Conservation (phyloP, 2,888 invertebrate species). For the Stramonita haemastoma region DNA sequence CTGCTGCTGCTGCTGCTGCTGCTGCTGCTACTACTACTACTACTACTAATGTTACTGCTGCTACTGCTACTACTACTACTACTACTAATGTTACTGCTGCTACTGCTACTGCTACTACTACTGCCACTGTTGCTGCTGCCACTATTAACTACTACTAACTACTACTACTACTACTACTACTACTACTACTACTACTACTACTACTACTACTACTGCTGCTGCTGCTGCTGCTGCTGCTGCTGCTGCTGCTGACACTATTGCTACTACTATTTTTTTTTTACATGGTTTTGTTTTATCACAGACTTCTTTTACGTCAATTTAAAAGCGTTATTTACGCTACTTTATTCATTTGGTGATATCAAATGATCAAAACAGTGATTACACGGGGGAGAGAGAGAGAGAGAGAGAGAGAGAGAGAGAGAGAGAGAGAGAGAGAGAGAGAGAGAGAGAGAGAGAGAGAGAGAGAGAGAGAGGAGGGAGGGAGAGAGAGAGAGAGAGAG, state of each 20-base stretch:
- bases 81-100: not conserved
- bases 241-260: not conserved
- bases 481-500: not conserved
- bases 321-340: too few relatives aligned
- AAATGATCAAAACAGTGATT: not conserved
- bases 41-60: not conserved
- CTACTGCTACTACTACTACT: not conserved
- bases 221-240: not conserved
- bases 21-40: not conserved
- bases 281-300: too few relatives aligned
- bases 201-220: not conserved
- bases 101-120: not conserved
- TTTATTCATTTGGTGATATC: too few relatives aligned
- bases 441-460: not conserved
- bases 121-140: not conserved
- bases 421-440: not conserved
- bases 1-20: too few relatives aligned
- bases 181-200: not conserved
- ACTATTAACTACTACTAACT: not conserved
- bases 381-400: not conserved
- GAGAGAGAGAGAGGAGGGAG: not conserved
- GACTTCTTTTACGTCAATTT: too few relatives aligned
- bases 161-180: not conserved
- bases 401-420: slow-evolving; percentile 6
- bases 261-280: too few relatives aligned